A percentile compares a stretch with the other conserved stretches of the same genome.
Evolutionary conservation across 2,888 invertebrate species (phyloP).

Genomic region (Villa cingulata): DNA sequence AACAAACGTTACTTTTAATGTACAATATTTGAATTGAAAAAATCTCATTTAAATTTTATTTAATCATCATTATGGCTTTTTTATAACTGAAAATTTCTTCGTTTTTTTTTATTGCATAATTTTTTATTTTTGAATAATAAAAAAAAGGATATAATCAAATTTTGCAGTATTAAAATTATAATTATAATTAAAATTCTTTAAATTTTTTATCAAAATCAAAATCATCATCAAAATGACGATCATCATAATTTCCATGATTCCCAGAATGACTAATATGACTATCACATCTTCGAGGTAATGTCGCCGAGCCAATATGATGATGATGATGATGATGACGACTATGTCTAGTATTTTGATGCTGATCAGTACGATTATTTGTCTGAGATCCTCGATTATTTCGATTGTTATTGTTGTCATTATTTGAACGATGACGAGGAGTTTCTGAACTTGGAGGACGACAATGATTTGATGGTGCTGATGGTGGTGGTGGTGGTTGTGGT

Average conservation of each 20-base stretch:
- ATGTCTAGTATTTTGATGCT: conserved; percentile 23
- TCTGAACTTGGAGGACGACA: conserved; percentile 28
- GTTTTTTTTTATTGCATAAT: no score
- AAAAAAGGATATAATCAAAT: no score
- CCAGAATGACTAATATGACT: conserved; percentile 8
- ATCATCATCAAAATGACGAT: conserved; percentile 25
- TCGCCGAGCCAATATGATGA: background rate
- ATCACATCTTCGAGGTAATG: conserved; percentile 3
- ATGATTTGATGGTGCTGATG: conserved; percentile 23
- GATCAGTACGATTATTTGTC: background rate
- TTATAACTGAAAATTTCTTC: no score
- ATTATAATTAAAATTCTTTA: background rate
- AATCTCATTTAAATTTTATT: no score
- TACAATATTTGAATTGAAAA: no score
- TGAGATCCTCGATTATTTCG: background rate
- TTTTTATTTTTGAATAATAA: no score
- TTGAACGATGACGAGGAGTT: conserved; percentile 13
- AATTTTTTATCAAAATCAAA: conserved; percentile 28
- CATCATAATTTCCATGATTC: conserved; percentile 14
- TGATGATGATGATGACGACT: background rate
- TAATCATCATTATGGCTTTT: no score
- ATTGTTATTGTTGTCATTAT: background rate
- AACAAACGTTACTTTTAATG: no score
- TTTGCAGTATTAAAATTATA: no score
- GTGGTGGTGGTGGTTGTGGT: conserved; percentile 9